These are phyloP conservation scores for Athrips mouffetella DNA, from an alignment of 2,888 invertebrate species.

Conservation along the genomic window DNA sequence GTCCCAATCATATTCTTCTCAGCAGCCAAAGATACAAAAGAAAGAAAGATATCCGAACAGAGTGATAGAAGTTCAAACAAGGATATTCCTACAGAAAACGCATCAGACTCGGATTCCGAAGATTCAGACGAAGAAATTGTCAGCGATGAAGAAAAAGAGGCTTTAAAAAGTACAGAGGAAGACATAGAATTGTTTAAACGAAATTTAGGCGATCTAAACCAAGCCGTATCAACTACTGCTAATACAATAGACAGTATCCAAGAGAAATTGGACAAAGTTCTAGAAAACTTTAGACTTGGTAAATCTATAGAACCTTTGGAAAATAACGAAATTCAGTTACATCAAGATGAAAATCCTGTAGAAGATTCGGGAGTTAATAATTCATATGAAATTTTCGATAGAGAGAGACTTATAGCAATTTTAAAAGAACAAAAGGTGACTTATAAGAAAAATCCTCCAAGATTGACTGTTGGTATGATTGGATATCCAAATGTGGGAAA, in stretches of 20 bases:
- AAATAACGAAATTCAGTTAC: slow-evolving; percentile 22
- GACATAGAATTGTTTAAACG: slow-evolving; percentile 71
- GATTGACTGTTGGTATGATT: slow-evolving; percentile 93
- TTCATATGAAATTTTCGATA: slow-evolving; percentile 80
- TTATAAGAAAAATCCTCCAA: slow-evolving; percentile 64
- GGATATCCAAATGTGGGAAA: slow-evolving; percentile 99
- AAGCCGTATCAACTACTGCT: slow-evolving; percentile 75
- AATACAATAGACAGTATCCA: slow-evolving; percentile 76
- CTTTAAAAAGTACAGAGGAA: slow-evolving; percentile 47
- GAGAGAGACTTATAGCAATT: slow-evolving; percentile 83
- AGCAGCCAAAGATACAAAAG: slow-evolving; percentile 81
- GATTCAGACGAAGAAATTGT: slow-evolving; percentile 38
- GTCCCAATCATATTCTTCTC: slow-evolving; percentile 94
- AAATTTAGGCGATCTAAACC: slow-evolving; percentile 71
- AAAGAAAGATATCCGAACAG: slow-evolving; percentile 64
- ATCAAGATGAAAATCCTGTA: slow-evolving; percentile 15
- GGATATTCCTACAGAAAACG: slow-evolving; percentile 29
- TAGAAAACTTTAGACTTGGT: slow-evolving; percentile 58
- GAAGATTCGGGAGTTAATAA: slow-evolving; percentile 51
- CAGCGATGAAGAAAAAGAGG: slow-evolving; percentile 39
- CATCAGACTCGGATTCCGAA: slow-evolving; percentile 44
- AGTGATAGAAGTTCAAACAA: slow-evolving; percentile 32
- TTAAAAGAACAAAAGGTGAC: slow-evolving; percentile 78
- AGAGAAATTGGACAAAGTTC: slow-evolving; percentile 61
- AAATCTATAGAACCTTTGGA: slow-evolving; percentile 48